Evolutionary conservation across 2,888 invertebrate species (phyloP), one percentile per base, ranked within the genome.

Genomic region (Catocala nupta): DNA sequence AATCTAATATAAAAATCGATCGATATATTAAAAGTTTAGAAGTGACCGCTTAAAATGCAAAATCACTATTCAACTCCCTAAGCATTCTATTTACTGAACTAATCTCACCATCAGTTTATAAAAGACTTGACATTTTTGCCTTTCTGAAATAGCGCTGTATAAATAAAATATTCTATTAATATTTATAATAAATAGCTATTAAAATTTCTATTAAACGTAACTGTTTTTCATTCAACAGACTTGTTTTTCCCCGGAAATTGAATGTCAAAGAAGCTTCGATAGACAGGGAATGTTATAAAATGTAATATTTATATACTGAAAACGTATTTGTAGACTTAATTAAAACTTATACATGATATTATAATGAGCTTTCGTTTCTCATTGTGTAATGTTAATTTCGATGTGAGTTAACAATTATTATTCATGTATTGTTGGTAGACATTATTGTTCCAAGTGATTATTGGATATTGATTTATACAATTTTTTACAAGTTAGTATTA

Each of bases 221-320:
- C 52, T 55, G 45, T 45, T 49, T 39, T 51, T 52, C 25, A 25
- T 36, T 12, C 25, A 25, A 34, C 49, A 42, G 33, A 39, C 39
- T 13, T 48, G 16, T 62, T 60, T 57, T 52, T 43, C 48, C 11
- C 62, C 65, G 73, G 68, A 75, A 71, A 73, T 71, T 73, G 45
- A 65, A 63, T 44, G 63, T 63, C 63, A 58, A 49, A 55, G 47
- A 12, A 25, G n/a, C 44, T 34, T 51, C 12, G 33, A 56, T 5
- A 16, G 53, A 63, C 49, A 53, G 43, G 39, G 12, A 63, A 54
- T 25, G 10, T 45, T 45, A 45, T 57, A 63, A 58, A 54, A 57
- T 52, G 49, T 54, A 44, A 39, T 49, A 54, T 53, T 52, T 52
- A 56, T 43, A 16, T 13, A 42, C 9, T 45, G 49, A 13, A 42